A percentile compares a stretch with the other conserved stretches of the same genome.
Conservation (phyloP, 2,797 vertebrate genomes). For the Arnoldichthys spilopterus region DNA sequence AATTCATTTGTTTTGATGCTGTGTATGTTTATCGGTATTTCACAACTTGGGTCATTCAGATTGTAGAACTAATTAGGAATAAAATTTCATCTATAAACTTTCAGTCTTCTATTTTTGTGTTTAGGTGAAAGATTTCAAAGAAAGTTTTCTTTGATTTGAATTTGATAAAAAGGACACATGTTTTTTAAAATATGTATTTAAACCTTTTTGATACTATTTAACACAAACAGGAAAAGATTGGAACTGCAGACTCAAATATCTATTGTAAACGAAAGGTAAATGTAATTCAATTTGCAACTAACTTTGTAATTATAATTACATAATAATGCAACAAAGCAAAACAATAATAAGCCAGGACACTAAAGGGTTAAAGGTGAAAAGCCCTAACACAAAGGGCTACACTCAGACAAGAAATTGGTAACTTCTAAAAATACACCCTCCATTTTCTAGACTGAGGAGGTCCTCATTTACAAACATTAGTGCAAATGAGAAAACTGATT, state of each 20-base stretch:
- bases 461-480: constrained; percentile 76
- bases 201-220: no score
- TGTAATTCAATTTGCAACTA: background rate
- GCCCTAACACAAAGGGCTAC: constrained; percentile 30
- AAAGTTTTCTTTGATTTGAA: no score
- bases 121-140: no score
- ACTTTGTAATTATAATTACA: no score
- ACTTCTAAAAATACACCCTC: constrained; percentile 71
- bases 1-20: no score
- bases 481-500: constrained; percentile 78
- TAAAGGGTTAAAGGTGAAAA: constrained; percentile 14
- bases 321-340: background rate
- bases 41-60: no score
- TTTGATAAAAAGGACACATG: no score
- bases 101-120: no score
- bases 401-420: constrained; percentile 44
- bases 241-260: background rate
- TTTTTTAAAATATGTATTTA: no score
- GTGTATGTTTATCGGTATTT: no score
- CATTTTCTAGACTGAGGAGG: constrained; percentile 64
- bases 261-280: background rate
- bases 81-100: no score
- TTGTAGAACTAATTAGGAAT: no score
- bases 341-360: background rate
- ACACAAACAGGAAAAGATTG: background rate